Evolutionary conservation across 2,797 vertebrate genomes (phyloP), one percentile per base, ranked within the genome.

Genomic region (Sebastiscus tertius): DNA sequence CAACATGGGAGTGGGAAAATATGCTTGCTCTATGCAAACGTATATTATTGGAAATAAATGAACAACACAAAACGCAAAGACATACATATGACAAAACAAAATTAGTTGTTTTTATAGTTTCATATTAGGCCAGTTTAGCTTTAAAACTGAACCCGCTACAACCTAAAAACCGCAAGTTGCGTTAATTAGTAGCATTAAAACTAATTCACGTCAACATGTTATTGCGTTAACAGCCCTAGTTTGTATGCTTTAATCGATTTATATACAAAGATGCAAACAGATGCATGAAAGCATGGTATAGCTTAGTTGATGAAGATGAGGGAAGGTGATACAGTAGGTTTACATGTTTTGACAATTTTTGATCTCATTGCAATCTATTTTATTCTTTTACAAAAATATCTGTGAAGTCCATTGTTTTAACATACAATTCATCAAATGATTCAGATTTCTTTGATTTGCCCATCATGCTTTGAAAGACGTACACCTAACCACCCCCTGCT

Each of bases 391-490:
- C 2, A 72, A 29, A 22, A 4, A 8, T 34, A 20, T n/a, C 12
- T 36, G 5, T 27, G 16, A 10, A n/a, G 3, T 75, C 9, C 3
- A 8, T 27, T 29, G 8, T 61, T 78, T 68, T 14, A 46, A 22
- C 12, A 27, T 31, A n/a, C 4, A 49, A 26, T 14, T 29, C 13
- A 61, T 64, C 13, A 58, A 29, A 54, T 52, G 4, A 63, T 72
- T 59, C 12, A 1, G 33, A 11, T 81, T 79, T 75, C 14, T 74
- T 70, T 83, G 34, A 75, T 84, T 88, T 78, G 52, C 36, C 70
- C 64, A 6, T 86, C 76, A 72, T 71, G 29, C 67, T 75, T 83
- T 83, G 65, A 74, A 69, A 83, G 66, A 74, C 42, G 33, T 60
- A 72, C 75, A 67, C 72, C 73, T 24, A 71, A 75, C 72, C 42